Evolutionary conservation across 2,797 vertebrate genomes (phyloP).

Genomic region (Hipposideros larvatus): DNA sequence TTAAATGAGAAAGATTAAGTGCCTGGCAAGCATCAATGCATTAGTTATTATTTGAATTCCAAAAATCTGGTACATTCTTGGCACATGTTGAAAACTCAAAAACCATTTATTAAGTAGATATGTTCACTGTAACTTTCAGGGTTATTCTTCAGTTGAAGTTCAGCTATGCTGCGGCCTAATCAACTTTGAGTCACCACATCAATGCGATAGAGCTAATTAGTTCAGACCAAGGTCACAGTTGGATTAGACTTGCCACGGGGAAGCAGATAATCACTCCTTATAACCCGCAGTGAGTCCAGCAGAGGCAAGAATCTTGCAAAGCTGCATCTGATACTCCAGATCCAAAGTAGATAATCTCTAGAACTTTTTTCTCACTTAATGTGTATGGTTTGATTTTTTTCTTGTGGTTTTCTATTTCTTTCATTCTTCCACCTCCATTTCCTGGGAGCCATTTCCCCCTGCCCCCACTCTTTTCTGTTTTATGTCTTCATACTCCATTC

Average conservation of each 20-base stretch:
- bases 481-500: not conserved
- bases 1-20: not conserved
- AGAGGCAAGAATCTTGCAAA: not conserved
- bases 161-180: not conserved
- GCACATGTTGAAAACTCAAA: not conserved
- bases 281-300: not conserved
- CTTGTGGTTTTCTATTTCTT: not conserved
- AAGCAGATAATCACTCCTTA: not conserved
- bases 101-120: not conserved
- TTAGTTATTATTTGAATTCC: not conserved
- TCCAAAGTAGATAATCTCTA: not conserved
- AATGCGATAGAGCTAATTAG: not conserved
- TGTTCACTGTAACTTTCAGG: not conserved
- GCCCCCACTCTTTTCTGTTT: not conserved
- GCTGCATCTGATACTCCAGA: not conserved
- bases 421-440: not conserved
- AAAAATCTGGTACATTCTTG: not conserved
- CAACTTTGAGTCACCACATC: not conserved
- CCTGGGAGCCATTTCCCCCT: not conserved
- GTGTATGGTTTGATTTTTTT: not conserved
- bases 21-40: not conserved
- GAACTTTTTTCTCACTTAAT: not conserved
- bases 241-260: not conserved
- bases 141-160: constrained; percentile 1
- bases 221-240: not conserved